These are phyloP conservation scores for Limonius californicus DNA, from an alignment of 1,140 invertebrate species.

Conservation along the genomic window DNA sequence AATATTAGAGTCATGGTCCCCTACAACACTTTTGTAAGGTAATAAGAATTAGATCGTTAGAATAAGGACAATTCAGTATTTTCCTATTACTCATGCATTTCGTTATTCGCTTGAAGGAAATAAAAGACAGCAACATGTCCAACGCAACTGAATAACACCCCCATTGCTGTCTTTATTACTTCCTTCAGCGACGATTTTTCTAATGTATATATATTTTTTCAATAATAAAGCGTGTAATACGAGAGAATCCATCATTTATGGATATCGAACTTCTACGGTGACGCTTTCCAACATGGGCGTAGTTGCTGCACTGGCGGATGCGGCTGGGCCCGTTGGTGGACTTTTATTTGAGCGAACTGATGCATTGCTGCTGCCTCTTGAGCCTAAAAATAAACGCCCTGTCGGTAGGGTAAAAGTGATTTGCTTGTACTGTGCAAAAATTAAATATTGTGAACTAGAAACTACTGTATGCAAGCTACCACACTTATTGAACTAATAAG, in stretches of 20 bases:
- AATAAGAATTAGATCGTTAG: background rate
- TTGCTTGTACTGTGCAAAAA: conserved; percentile 14
- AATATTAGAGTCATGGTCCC: conserved; percentile 8
- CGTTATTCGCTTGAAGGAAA: background rate
- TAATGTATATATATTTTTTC: too few relatives aligned
- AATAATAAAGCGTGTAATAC: too few relatives aligned
- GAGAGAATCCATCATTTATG: conserved; percentile 18
- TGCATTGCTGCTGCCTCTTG: conserved; percentile 63
- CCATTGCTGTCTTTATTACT: too few relatives aligned
- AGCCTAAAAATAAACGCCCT: conserved; percentile 57
- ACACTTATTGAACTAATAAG: too few relatives aligned
- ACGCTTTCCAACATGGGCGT: conserved; percentile 55
- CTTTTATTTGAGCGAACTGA: conserved; percentile 55
- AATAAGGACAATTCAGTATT: background rate
- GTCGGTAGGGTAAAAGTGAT: conserved; percentile 33
- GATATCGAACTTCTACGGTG: conserved; percentile 54
- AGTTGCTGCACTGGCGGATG: conserved; percentile 38
- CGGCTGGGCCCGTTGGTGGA: conserved; percentile 45
- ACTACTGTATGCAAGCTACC: too few relatives aligned
- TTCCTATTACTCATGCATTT: background rate
- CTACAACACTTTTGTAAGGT: conserved; percentile 11
- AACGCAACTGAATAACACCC: too few relatives aligned
- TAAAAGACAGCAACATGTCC: background rate
- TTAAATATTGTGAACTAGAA: too few relatives aligned
- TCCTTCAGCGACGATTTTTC: too few relatives aligned